These are phyloP conservation scores for Ctenosaura bakeri DNA, from an alignment of 2,797 vertebrate species.

Conservation along the genomic window DNA sequence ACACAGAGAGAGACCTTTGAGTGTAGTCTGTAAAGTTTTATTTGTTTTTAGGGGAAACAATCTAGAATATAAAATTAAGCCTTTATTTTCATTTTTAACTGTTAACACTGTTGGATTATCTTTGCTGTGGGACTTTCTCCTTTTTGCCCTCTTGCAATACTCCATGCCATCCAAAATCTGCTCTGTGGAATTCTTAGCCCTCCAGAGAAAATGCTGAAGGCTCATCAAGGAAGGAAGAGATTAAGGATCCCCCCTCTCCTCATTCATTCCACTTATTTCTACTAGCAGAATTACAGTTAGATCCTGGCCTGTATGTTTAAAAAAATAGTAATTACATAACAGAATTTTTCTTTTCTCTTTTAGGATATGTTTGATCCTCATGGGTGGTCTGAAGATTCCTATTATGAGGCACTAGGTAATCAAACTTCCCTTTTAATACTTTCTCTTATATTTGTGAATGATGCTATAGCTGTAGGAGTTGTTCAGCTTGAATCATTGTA, in stretches of 20 bases:
- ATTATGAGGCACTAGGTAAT: slow-evolving; percentile 93
- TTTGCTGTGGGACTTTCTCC: background rate
- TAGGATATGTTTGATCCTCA: slow-evolving; percentile 99
- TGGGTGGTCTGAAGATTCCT: slow-evolving; percentile 97
- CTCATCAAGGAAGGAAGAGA: too few relatives aligned
- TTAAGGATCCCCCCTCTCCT: background rate
- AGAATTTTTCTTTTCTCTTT: slow-evolving; percentile 41
- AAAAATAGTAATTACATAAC: background rate
- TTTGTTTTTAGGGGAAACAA: background rate
- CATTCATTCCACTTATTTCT: background rate
- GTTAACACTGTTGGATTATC: background rate
- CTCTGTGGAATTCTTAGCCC: background rate
- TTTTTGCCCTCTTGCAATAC: slow-evolving; percentile 84
- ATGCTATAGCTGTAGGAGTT: slow-evolving; percentile 18
- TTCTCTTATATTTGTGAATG: slow-evolving; percentile 64
- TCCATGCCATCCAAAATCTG: slow-evolving; percentile 51
- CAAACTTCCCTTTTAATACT: slow-evolving; percentile 29
- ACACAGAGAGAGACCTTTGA: too few relatives aligned
- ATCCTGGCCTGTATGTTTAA: background rate
- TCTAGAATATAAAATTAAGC: background rate
- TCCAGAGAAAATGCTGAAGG: background rate
- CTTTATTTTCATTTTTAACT: background rate
- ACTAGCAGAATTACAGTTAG: background rate
- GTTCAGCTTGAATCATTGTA: background rate
- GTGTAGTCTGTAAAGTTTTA: background rate